phyloP scores from a whole-genome alignment of 1,140 invertebrate species.

The Eumaeus atala region DNA sequence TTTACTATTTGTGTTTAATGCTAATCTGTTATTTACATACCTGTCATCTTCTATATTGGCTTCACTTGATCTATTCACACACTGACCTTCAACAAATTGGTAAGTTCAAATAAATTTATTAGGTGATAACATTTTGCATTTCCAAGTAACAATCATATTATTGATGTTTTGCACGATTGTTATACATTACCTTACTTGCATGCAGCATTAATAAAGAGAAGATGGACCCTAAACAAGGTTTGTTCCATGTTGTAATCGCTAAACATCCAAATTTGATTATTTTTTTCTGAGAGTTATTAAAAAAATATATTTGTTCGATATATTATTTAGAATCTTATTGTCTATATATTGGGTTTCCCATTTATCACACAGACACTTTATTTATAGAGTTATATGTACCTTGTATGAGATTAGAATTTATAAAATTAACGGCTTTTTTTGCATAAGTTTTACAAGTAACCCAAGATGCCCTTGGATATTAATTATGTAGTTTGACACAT shows the following conservation, averaged over 20 bases:
- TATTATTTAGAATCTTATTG: no score
- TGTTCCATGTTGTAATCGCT: slow-evolving; percentile 28
- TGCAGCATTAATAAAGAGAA: slow-evolving; percentile 59
- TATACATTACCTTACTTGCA: slow-evolving; percentile 55
- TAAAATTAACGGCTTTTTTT: no score
- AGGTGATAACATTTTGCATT: neutral
- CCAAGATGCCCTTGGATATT: no score
- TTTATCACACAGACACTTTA: no score
- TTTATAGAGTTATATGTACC: no score
- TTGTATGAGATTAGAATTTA: no score
- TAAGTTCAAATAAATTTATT: slow-evolving; percentile 8
- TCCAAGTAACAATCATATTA: slow-evolving; percentile 6
- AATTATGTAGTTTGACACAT: no score
- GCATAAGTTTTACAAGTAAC: no score
- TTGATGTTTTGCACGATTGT: slow-evolving; percentile 11
- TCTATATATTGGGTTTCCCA: no score
- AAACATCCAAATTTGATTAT: no score
- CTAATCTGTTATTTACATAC: neutral
- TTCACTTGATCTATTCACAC: neutral
- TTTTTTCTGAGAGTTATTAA: no score
- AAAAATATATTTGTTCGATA: no score
- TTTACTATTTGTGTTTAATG: neutral
- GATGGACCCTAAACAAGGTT: slow-evolving; percentile 68
- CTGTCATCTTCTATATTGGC: neutral
- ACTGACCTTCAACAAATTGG: slow-evolving; percentile 6